Evolutionary conservation across 2,797 vertebrate genomes (phyloP), one percentile per base, ranked within the genome.

Genomic region (Channa striata): DNA sequence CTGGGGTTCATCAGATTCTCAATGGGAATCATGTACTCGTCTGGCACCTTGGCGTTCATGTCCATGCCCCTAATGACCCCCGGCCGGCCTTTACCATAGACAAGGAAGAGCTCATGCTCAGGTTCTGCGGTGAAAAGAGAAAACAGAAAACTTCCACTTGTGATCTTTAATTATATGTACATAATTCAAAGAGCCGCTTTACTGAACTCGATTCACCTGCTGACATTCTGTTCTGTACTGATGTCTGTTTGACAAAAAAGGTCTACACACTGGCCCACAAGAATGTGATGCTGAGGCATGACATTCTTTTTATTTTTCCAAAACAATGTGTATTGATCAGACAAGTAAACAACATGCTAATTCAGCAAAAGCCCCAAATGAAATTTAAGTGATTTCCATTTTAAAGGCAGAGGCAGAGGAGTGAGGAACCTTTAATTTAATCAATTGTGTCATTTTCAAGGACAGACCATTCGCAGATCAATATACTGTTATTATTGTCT

Each of bases 21-120:
- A 0, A 99, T 99, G 66, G 97, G 98, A 86, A 99, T 99, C 98
- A 99, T 99, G 91, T 97, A 98, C 72, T 99, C 97, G 0, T 98
- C 96, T 0, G 96, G 96, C 39, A 98, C 96, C 84, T 97, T 98
- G 77, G 96, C 96, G 0, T 96, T 97, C 93, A 98, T 96, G 83
- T 98, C 97, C 97, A 99, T 99, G 5, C 98, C 98, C 0, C 96
- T 93, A 89, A 99, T 98, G 78, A 98, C 97, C 42, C 97, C 98
- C 0, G 97, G 97, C 1, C 96, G 97, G 23, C 97, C 97, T 87
- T 98, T 97, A 11, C 97, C 97, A 0, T 99, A 99, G 39, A 99
- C 95, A 59, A 99, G 94, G 91, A 99, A 99, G 44, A 99, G 94
- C 87, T 99, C 97, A 0, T 98, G 97, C 64, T 99, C 97, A 0